Evolutionary conservation across 2,113 vertebrate species (phyloP), one percentile per base, ranked within the genome.

Genomic region (Serinus canaria): DNA sequence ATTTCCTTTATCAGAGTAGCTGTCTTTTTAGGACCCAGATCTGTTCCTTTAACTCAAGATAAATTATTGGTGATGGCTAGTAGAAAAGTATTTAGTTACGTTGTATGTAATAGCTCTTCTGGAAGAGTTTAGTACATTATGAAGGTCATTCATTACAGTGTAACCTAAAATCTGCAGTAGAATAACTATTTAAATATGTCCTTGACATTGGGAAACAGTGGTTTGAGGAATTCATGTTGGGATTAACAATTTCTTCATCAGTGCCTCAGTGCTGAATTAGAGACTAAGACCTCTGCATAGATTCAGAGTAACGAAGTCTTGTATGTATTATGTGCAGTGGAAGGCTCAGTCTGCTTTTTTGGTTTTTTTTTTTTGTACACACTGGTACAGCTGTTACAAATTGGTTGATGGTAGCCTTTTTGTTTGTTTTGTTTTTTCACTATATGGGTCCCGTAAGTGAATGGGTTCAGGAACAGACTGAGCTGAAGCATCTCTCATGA

Each of bases 191-290:
- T 83, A 74, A 91, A 91, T 63, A 55, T 52, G 17, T 52, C 55
- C 50, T 83, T 86, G 85, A 52, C 52, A 7, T 19, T 90, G 72
- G 78, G 28, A 77, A 94, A 56, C 1, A 3, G 33, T 73, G 89
- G 33, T 81, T 94, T 88, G 87, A 90, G 47, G 60, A 68, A 59
- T 95, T 96, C 76, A 53, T 68, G 69, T 19, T 37, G 33, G 72
- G 88, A 89, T 96, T 90, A 94, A 89, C 28, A 41, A 53, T 90
- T 85, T 81, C 56, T 86, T 86, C 27, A 6, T 94, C 82, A 75
- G 9, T 63, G 58, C 55, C 77, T 79, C 49, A 3, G 53, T 69
- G 67, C 68, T 80, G 72, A 86, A 44, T 92, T 72, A 24, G 35
- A 73, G 67, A 70, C n/a, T 56, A 67, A 33, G 39, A 75, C 30